Evolutionary conservation across 1,140 invertebrate genomes (phyloP).

Genomic region (Drosophila pectinifera): DNA sequence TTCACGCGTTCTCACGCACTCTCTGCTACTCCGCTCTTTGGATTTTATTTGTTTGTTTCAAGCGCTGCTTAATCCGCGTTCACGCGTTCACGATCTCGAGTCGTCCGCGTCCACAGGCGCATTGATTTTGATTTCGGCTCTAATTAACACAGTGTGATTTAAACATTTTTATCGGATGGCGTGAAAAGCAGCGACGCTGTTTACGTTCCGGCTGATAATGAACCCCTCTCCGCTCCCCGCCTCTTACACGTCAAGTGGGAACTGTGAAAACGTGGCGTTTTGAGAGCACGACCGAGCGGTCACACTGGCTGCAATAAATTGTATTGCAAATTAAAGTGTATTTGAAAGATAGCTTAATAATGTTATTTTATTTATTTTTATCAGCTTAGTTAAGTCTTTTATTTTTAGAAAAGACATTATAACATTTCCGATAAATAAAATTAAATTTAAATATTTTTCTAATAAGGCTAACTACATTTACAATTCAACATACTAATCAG

Average conservation of each 20-base stretch:
- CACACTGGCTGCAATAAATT: not conserved
- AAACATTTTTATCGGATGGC: constrained; percentile 82
- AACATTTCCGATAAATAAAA: no score
- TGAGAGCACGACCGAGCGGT: not conserved
- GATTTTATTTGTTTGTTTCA: constrained; percentile 42
- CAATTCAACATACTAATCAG: no score
- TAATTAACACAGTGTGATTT: constrained; percentile 82
- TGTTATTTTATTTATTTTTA: no score
- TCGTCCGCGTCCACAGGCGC: constrained; percentile 70
- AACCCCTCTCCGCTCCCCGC: constrained; percentile 22
- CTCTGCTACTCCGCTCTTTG: constrained; percentile 5
- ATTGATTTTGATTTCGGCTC: constrained; percentile 81
- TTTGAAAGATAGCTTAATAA: not conserved
- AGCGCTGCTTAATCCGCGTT: constrained; percentile 47
- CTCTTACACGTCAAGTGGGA: not conserved
- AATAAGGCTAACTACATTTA: no score
- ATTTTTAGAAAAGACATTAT: no score
- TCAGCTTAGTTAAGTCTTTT: no score
- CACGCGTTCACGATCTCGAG: constrained; percentile 70
- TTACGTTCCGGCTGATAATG: constrained; percentile 72
- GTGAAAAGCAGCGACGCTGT: constrained; percentile 78
- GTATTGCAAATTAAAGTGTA: not conserved
- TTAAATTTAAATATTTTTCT: no score
- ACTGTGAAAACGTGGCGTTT: constrained; percentile 7
- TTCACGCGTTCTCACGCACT: constrained; percentile 48